Evolutionary conservation across 2,797 vertebrate genomes (phyloP).

Genomic region (Carapus acus): DNA sequence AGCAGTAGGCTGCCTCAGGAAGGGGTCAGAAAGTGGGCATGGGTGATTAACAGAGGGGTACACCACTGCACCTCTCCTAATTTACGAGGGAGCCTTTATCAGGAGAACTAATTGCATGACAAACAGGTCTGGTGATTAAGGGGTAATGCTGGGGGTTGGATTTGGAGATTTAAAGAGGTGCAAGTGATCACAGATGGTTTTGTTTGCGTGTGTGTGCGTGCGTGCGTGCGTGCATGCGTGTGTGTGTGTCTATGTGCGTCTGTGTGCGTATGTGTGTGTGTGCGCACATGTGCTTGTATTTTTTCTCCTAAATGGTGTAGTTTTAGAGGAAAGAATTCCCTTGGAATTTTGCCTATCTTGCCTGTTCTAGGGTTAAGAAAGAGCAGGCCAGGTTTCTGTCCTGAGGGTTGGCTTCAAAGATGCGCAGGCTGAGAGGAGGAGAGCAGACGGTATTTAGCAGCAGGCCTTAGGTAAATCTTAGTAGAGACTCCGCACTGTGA

Average conservation of each 20-base stretch:
- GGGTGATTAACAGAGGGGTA: constrained; percentile 55
- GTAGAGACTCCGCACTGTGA: constrained; percentile 12
- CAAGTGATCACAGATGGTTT: constrained; percentile 49
- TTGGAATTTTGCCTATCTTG: constrained; percentile 29
- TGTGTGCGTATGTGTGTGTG: constrained; percentile 2
- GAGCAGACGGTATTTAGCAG: constrained; percentile 27
- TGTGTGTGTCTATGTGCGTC: constrained; percentile 15
- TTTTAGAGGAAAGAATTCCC: constrained; percentile 23
- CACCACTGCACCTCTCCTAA: constrained; percentile 53
- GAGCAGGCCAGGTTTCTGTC: constrained; percentile 34
- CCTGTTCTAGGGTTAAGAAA: constrained; percentile 21
- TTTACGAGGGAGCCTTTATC: constrained; percentile 62
- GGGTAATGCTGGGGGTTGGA: constrained; percentile 38
- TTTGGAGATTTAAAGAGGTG: constrained; percentile 34
- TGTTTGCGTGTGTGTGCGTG: constrained; percentile 1
- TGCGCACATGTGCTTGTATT: constrained; percentile 16
- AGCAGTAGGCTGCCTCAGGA: constrained; percentile 38
- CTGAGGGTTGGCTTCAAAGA: constrained; percentile 30
- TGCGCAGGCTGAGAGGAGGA: constrained; percentile 15
- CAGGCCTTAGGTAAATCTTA: constrained; percentile 25
- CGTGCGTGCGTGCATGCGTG: constrained; percentile 13
- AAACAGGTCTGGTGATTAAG: constrained; percentile 60
- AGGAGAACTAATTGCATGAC: constrained; percentile 66
- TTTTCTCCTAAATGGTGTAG: constrained; percentile 14
- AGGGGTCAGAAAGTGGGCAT: constrained; percentile 56